Conservation (phyloP, 1,140 invertebrate species). For the Drosophila santomea region DNA sequence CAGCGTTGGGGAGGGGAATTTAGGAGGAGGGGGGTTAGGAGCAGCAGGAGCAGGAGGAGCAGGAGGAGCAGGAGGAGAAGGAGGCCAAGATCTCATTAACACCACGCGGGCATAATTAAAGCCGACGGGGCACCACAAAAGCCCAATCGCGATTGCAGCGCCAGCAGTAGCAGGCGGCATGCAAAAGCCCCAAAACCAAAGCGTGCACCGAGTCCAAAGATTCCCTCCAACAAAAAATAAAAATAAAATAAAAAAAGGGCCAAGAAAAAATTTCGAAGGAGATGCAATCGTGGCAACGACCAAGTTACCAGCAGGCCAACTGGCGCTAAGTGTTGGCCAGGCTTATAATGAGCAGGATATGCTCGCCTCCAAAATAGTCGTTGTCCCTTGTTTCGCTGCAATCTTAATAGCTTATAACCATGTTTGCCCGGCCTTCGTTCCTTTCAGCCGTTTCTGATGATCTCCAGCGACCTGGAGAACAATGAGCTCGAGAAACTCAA, state of each 20-base stretch:
- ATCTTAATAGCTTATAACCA: slow-evolving; percentile 59
- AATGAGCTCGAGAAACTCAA: slow-evolving; percentile 28
- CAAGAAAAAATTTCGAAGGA: slow-evolving; percentile 32
- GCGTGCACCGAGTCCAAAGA: slow-evolving; percentile 43
- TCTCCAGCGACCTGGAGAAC: slow-evolving; percentile 32
- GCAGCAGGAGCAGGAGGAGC: slow-evolving; percentile 16
- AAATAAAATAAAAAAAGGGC: neutral
- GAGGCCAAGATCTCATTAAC: slow-evolving; percentile 83
- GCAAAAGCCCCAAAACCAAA: slow-evolving; percentile 44
- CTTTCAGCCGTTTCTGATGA: neutral
- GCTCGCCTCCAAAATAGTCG: slow-evolving; percentile 40
- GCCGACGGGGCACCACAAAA: slow-evolving; percentile 64
- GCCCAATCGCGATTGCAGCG: slow-evolving; percentile 76
- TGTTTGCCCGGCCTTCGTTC: slow-evolving; percentile 10
- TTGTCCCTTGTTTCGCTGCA: slow-evolving; percentile 34
- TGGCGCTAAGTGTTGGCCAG: slow-evolving; percentile 75
- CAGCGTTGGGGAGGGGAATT: slow-evolving; percentile 5
- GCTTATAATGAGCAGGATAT: slow-evolving; percentile 72
- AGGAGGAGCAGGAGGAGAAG: slow-evolving; percentile 40
- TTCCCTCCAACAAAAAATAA: slow-evolving; percentile 13
- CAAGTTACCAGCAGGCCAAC: slow-evolving; percentile 28
- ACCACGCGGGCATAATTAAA: slow-evolving; percentile 84
- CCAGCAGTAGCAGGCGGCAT: slow-evolving; percentile 48
- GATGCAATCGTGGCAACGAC: slow-evolving; percentile 74
- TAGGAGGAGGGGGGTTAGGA: neutral